A percentile compares a stretch with the other conserved stretches of the same genome.
phyloP scores from a whole-genome alignment of 2,113 vertebrate species.

The Hemiscyllium ocellatum region DNA sequence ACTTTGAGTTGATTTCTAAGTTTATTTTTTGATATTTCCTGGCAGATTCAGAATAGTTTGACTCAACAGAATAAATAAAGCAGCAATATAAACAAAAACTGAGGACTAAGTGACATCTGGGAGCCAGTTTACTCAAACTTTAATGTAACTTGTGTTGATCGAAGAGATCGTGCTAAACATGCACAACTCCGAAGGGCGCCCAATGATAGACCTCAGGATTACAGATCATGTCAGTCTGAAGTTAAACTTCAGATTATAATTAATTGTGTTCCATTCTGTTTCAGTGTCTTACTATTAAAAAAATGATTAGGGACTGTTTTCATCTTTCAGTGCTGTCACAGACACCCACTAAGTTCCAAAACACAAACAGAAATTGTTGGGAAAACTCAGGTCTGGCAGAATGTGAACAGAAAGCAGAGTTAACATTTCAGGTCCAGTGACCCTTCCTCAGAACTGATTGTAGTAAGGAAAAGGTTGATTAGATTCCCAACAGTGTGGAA shows the following conservation, averaged over 20 bases:
- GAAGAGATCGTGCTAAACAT: neutral
- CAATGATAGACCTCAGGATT: neutral
- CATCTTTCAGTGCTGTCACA: neutral
- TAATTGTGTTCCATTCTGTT: neutral
- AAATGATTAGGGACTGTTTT: neutral
- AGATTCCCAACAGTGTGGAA: no score
- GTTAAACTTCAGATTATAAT: neutral
- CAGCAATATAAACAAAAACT: neutral
- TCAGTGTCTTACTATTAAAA: neutral
- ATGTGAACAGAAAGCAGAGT: no score
- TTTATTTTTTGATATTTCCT: neutral
- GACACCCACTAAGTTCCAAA: neutral
- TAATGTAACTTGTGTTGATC: neutral
- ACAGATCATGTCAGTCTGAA: neutral
- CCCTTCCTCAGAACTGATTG: no score
- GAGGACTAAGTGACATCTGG: neutral
- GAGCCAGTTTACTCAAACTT: conserved; percentile 7
- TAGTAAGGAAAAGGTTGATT: no score
- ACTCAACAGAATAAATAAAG: neutral
- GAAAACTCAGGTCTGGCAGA: no score
- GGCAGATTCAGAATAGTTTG: neutral
- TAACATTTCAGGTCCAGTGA: no score
- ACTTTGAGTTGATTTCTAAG: neutral
- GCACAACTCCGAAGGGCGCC: neutral
- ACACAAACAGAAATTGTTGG: no score